Evolutionary conservation across 1,140 invertebrate genomes (phyloP).

Genomic region (Drosophila sproati): DNA sequence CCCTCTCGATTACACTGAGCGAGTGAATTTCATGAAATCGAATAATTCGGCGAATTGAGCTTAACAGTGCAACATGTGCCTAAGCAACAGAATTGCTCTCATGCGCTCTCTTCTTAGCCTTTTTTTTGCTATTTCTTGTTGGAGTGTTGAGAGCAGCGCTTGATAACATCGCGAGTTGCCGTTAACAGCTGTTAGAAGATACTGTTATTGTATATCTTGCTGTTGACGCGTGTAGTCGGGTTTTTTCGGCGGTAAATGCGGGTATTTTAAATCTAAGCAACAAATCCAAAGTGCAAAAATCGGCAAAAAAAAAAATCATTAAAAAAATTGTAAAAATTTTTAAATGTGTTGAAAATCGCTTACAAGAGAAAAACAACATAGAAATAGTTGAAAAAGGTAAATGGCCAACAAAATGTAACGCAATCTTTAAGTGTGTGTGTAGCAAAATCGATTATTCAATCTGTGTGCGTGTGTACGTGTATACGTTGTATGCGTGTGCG

Average conservation of each 20-base stretch:
- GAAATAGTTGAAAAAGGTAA: slow-evolving; percentile 70
- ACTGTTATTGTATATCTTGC: slow-evolving; percentile 48
- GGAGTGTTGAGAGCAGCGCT: slow-evolving; percentile 16
- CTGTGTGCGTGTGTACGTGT: slow-evolving; percentile 56
- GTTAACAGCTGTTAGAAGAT: slow-evolving; percentile 44
- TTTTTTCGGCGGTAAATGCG: slow-evolving; percentile 74
- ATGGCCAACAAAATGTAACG: slow-evolving; percentile 39
- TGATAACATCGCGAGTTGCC: slow-evolving; percentile 26
- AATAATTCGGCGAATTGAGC: neutral
- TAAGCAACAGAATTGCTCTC: slow-evolving; percentile 12
- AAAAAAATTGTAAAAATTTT: slow-evolving; percentile 58
- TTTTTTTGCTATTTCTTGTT: slow-evolving; percentile 1
- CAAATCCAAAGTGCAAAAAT: slow-evolving; percentile 64
- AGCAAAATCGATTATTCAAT: slow-evolving; percentile 81
- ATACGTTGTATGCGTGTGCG: slow-evolving; percentile 18
- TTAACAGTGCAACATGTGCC: slow-evolving; percentile 38
- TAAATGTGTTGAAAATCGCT: slow-evolving; percentile 65
- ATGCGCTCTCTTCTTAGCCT: slow-evolving; percentile 5
- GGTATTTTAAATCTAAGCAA: slow-evolving; percentile 80
- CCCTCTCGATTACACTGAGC: neutral
- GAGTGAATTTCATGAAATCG: slow-evolving; percentile 5
- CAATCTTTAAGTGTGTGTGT: slow-evolving; percentile 33
- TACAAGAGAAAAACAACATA: slow-evolving; percentile 36
- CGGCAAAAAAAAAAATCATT: slow-evolving; percentile 51
- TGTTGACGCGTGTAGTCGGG: slow-evolving; percentile 54